Evolutionary conservation across 2,797 vertebrate species (phyloP).

Genomic region (Spinus pinus): DNA sequence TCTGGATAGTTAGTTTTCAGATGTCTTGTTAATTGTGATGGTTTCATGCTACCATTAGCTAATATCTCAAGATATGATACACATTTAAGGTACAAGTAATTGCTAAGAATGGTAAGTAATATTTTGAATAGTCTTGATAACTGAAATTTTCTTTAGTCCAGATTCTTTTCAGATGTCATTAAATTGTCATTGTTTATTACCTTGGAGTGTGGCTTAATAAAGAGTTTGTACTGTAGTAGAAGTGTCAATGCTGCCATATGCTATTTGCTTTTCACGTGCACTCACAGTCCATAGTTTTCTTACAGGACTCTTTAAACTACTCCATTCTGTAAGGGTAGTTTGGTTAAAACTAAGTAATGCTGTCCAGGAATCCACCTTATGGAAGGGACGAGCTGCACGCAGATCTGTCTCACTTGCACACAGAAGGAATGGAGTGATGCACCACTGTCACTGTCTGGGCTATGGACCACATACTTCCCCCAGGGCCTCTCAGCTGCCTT

Average conservation of each 20-base stretch:
- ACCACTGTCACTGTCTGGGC: fast-evolving
- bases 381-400: not conserved
- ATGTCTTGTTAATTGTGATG: not conserved
- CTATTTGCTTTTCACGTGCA: not conserved
- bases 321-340: not conserved
- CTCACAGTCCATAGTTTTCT: not conserved
- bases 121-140: not conserved
- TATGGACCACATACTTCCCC: not conserved
- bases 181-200: not conserved
- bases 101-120: not conserved
- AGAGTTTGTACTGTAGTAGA: not conserved
- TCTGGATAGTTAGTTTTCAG: not conserved
- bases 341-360: not conserved
- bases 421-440: not conserved
- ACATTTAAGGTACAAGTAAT: not conserved
- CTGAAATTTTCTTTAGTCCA: not conserved
- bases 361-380: not conserved
- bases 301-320: not conserved
- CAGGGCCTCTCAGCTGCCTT: not conserved
- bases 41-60: not conserved
- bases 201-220: not conserved
- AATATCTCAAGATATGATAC: not conserved
- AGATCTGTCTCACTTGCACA: not conserved
- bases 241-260: not conserved
- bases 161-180: not conserved